Percentiles rank a stretch among this genome's conserved stretches.
phyloP scores from a whole-genome alignment of 2,797 vertebrate species.

The Cirrhinus molitorella region DNA sequence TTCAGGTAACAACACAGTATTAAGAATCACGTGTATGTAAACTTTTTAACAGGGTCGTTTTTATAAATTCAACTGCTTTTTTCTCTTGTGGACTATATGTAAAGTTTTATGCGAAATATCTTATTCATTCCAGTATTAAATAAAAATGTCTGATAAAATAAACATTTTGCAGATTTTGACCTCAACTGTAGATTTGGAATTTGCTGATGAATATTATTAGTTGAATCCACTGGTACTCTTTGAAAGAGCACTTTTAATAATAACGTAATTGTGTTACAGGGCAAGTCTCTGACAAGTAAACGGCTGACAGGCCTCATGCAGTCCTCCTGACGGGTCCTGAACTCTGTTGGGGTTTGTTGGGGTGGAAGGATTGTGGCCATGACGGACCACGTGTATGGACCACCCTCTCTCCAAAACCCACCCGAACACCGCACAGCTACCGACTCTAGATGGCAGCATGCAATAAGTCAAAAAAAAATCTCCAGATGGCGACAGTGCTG shows the following conservation, averaged over 20 bases:
- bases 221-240: neutral
- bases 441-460: conserved; percentile 60
- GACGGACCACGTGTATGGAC: conserved; percentile 52
- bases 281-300: conserved; percentile 96
- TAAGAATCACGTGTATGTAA: no score
- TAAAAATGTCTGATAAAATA: no score
- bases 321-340: conserved; percentile 89
- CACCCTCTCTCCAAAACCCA: conserved; percentile 43
- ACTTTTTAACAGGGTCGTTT: no score
- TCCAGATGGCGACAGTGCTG: conserved; percentile 41
- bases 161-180: no score
- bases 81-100: no score
- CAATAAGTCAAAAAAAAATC: conserved; percentile 62
- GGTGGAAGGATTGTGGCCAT: conserved; percentile 56
- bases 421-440: conserved; percentile 39
- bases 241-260: neutral
- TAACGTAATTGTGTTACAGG: conserved; percentile 73
- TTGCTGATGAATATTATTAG: neutral
- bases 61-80: no score
- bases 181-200: neutral
- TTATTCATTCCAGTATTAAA: no score
- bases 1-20: no score
- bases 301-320: conserved; percentile 98
- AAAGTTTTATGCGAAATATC: no score
- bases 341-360: conserved; percentile 51